Evolutionary conservation across 2,888 invertebrate species (phyloP).

Genomic region (Acleris laterana): DNA sequence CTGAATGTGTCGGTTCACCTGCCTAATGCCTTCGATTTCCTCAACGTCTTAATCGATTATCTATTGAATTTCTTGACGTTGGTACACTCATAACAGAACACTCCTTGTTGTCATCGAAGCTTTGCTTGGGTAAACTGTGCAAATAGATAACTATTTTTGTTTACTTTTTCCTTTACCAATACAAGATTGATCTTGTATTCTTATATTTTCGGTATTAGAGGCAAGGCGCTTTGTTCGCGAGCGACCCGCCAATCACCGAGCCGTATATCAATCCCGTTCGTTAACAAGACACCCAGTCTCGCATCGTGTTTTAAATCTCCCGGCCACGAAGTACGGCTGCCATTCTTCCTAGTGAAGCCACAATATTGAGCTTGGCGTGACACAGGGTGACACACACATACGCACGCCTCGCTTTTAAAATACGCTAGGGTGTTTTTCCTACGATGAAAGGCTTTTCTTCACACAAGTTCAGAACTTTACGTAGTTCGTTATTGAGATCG

Average conservation of each 20-base stretch:
- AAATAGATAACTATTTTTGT: too few species aligned
- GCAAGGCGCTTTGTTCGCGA: constrained; percentile 2
- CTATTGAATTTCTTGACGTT: constrained; percentile 18
- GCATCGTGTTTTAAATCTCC: constrained; percentile 17
- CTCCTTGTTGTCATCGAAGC: too few species aligned
- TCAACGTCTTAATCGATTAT: constrained; percentile 25
- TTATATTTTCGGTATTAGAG: not conserved
- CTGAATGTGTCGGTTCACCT: constrained; percentile 28
- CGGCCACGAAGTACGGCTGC: constrained; percentile 18
- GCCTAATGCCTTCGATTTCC: constrained; percentile 30
- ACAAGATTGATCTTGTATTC: not conserved
- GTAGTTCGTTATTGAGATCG: constrained; percentile 27
- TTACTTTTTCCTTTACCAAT: not conserved
- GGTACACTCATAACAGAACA: not conserved
- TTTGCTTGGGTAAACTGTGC: too few species aligned
- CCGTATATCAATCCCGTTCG: constrained; percentile 23
- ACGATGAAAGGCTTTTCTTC: constrained; percentile 23
- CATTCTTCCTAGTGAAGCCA: constrained; percentile 20
- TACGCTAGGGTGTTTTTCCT: constrained; percentile 24
- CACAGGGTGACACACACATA: constrained; percentile 24
- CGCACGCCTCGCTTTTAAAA: constrained; percentile 21
- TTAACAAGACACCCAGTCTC: constrained; percentile 23
- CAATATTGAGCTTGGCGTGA: constrained; percentile 26
- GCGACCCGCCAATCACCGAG: constrained; percentile 17
- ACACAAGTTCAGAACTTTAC: constrained; percentile 20